phyloP scores from a whole-genome alignment of 2,113 vertebrate genomes.

The Aythya baeri region DNA sequence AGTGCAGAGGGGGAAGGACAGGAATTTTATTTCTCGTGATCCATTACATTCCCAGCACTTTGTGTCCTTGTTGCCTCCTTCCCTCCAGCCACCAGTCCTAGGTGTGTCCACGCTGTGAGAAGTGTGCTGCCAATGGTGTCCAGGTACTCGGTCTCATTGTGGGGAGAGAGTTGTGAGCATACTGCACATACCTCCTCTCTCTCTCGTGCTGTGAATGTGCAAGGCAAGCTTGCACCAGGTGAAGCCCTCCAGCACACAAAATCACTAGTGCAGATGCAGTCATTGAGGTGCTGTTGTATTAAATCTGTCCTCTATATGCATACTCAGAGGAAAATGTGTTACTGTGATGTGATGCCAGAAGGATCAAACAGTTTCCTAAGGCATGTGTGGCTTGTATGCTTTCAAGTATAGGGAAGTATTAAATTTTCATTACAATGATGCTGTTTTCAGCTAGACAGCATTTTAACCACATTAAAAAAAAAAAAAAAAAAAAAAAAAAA shows the following conservation, averaged over 20 bases:
- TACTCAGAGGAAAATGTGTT: not conserved
- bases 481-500: not conserved
- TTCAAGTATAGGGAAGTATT: not conserved
- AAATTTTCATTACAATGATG: not conserved
- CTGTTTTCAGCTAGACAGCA: not conserved
- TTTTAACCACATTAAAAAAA: not conserved
- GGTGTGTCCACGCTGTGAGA: accelerated
- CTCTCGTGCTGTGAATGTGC: not conserved
- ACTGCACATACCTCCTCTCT: accelerated
- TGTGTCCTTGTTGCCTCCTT: not conserved
- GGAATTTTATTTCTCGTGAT: not conserved
- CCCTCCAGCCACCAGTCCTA: not conserved
- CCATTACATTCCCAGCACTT: not conserved
- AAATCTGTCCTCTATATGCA: not conserved
- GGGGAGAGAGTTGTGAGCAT: accelerated
- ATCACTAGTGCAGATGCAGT: accelerated
- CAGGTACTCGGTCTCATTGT: not conserved
- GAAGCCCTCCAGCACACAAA: not conserved
- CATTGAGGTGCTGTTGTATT: not conserved
- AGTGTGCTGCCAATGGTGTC: accelerated
- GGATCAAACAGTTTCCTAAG: not conserved
- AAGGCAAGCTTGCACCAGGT: not conserved
- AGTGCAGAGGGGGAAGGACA: not conserved
- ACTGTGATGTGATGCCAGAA: not conserved
- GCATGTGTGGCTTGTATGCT: not conserved